Base-by-base conservation (phyloP, 2,113 vertebrate species). In the Poicephalus meyeri region DNA sequence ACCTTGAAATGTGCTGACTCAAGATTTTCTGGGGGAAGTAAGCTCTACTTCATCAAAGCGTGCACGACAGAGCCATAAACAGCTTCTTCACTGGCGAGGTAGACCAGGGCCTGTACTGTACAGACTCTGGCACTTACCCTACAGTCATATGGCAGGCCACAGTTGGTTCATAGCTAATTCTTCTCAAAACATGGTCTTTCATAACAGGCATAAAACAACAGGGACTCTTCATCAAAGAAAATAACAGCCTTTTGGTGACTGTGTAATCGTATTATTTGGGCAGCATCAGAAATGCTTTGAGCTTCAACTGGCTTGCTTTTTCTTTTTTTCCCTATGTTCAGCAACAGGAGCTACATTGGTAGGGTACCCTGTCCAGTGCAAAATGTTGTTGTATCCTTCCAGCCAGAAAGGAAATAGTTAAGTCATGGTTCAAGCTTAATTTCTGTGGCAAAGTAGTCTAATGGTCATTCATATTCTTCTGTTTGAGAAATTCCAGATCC, bases 1-100 rank as follows among this genome's bases (percentile, higher is more conserved):
- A 71, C 91, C 90, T 95, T 96, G 73, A 93, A 81, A 94, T 64
- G 46, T 71, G 80, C 88, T 92, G 73, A 78, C 58, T 93, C 89
- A 52, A 50, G 60, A 25, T 88, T 81, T 97, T 76, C 66, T 56
- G 25, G 19, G 44, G 49, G 70, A 79, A 74, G 50, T 53, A 58
- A 73, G 55, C 52, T 65, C 44, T 94, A 1, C 24, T 79, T 91
- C 71, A 68, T 73, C 47, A 58, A 63, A 66, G 44, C 18, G 61
- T 66, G 69, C 68, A 74, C 1, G 6, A 29, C 52, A 84, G 47
- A 56, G 42, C 55, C 8, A 5, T 53, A n/a, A 78, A 56, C 68
- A 64, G 52, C 49, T 41, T 87, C 61, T 66, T 91, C 69, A 46
- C 49, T 85, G 76, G 44, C 6, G 10, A 83, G 10, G 52, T 28